Conservation (phyloP, 2,797 vertebrate genomes). For the Cyclura pinguis region DNA sequence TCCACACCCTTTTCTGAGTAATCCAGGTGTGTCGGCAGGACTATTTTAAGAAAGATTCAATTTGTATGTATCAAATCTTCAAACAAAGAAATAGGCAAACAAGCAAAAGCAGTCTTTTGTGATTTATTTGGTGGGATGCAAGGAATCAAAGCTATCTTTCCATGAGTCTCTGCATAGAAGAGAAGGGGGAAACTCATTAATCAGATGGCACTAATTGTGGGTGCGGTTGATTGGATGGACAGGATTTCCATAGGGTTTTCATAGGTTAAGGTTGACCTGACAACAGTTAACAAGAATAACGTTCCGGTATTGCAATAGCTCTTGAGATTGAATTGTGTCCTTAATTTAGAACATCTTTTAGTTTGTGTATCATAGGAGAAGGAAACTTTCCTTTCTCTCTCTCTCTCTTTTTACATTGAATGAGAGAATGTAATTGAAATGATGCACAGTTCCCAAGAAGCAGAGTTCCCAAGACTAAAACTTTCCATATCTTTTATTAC, state of each 20-base stretch:
- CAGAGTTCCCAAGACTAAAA: neutral
- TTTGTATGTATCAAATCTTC: neutral
- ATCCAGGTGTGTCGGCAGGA: neutral
- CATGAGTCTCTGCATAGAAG: neutral
- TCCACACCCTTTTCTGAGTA: neutral
- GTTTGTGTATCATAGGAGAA: too few relatives aligned
- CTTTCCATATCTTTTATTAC: conserved; percentile 13
- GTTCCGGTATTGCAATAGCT: too few relatives aligned
- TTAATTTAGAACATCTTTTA: too few relatives aligned
- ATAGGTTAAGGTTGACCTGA: too few relatives aligned
- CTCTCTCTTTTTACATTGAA: too few relatives aligned
- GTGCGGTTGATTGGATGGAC: neutral
- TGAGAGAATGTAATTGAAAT: neutral
- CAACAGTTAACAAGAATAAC: too few relatives aligned
- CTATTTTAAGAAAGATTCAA: neutral
- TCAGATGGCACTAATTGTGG: neutral
- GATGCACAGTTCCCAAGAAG: neutral
- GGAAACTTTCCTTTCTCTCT: too few relatives aligned
- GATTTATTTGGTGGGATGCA: conserved; percentile 34
- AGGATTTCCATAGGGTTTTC: neutral
- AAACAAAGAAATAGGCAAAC: neutral
- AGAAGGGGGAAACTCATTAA: neutral
- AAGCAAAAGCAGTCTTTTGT: neutral
- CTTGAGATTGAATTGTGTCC: too few relatives aligned
- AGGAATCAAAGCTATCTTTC: conserved; percentile 3